phyloP scores from a whole-genome alignment of 1,140 invertebrate genomes.

The Conus betulinus region DNA sequence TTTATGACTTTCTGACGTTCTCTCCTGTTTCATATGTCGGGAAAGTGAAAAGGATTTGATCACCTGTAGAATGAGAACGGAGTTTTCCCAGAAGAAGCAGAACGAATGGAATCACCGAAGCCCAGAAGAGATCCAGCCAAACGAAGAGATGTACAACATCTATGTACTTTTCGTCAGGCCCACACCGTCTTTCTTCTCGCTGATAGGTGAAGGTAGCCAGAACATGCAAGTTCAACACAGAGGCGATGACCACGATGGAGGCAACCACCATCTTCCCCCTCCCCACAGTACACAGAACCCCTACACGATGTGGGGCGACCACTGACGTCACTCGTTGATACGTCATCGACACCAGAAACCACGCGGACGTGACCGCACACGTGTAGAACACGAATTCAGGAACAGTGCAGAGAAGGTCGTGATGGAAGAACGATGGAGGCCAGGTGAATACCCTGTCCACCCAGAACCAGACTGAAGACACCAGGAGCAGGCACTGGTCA shows the following conservation, averaged over 20 bases:
- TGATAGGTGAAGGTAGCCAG: not conserved
- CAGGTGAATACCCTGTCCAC: not conserved
- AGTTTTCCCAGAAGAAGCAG: not conserved
- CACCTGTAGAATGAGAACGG: not conserved
- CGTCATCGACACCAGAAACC: constrained; percentile 23
- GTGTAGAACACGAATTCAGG: not conserved
- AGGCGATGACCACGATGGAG: not conserved
- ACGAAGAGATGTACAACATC: not conserved
- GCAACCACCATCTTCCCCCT: not conserved
- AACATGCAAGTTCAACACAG: not conserved
- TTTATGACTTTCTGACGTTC: not conserved
- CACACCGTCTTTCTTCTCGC: not conserved
- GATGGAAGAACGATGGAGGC: not conserved
- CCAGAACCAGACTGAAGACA: not conserved
- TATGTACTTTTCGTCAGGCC: not conserved
- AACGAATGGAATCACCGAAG: not conserved
- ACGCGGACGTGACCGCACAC: not conserved
- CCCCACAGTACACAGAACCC: not conserved
- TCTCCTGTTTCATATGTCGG: not conserved
- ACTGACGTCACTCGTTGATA: constrained; percentile 25
- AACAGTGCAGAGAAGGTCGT: not conserved
- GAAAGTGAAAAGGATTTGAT: not conserved
- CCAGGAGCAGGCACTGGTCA: not conserved
- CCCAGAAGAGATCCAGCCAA: not conserved
- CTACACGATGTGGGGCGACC: not conserved